Conservation (phyloP, 1,140 invertebrate genomes). For the Coenobita brevimanus region DNA sequence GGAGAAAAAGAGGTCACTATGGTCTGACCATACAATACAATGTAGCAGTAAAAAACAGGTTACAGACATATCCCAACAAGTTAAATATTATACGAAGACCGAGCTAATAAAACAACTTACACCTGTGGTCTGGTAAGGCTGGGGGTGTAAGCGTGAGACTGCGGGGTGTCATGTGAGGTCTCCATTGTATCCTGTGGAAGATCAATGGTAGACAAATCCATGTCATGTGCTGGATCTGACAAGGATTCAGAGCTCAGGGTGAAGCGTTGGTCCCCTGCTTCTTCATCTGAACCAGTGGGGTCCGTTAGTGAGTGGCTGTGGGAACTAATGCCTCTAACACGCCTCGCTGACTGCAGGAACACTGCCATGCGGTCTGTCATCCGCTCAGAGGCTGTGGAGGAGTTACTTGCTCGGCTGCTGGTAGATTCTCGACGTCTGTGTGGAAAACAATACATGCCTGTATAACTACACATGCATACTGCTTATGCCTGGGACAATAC, state of each 20-base stretch:
- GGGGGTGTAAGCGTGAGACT: neutral
- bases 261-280: slow-evolving; percentile 36
- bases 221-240: slow-evolving; percentile 51
- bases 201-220: slow-evolving; percentile 31
- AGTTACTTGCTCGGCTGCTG: slow-evolving; percentile 49
- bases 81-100: no score
- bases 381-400: slow-evolving; percentile 51
- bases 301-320: slow-evolving; percentile 54
- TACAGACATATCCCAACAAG: no score
- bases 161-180: neutral
- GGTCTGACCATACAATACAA: no score
- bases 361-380: slow-evolving; percentile 55
- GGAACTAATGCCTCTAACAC: slow-evolving; percentile 27
- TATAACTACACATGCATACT: neutral
- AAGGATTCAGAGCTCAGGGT: slow-evolving; percentile 55
- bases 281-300: slow-evolving; percentile 51
- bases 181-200: slow-evolving; percentile 7
- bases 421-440: slow-evolving; percentile 47
- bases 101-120: no score
- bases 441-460: neutral
- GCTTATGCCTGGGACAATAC: no score
- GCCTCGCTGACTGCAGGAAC: slow-evolving; percentile 45
- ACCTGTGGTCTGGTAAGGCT: slow-evolving; percentile 14
- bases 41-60: no score
- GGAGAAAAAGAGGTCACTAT: no score